Percentiles rank a stretch among this genome's conserved stretches.
Conservation (phyloP, 2,113 vertebrate species). For the Heliornis fulica region DNA sequence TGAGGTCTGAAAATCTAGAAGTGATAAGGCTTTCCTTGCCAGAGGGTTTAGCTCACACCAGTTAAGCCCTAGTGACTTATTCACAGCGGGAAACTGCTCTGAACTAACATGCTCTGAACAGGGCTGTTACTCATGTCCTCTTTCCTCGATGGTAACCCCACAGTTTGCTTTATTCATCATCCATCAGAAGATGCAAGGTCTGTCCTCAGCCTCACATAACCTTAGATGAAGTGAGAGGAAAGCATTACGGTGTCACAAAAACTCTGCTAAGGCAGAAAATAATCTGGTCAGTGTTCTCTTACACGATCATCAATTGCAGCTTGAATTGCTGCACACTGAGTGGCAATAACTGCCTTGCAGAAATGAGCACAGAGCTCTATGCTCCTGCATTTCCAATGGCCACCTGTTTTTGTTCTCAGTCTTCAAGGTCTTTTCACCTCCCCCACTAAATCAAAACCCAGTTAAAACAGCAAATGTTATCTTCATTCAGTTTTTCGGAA, state of each 20-base stretch:
- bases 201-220: background rate
- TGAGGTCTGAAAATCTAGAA: background rate
- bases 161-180: background rate
- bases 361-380: background rate
- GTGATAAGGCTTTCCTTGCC: background rate
- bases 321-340: background rate
- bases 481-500: background rate
- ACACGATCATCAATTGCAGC: background rate
- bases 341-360: background rate
- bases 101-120: background rate
- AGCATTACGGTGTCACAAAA: background rate
- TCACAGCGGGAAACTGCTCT: background rate
- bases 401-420: rapidly evolving
- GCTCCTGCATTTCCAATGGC: background rate
- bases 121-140: background rate
- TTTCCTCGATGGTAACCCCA: background rate
- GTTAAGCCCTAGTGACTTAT: background rate
- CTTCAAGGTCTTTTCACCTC: background rate
- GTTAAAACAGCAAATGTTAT: background rate
- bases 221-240: background rate
- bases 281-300: background rate
- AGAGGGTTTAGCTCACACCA: background rate
- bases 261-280: background rate
- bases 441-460: background rate
- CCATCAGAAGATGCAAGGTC: background rate